Evolutionary conservation across 1,140 invertebrate genomes (phyloP), one percentile per base, ranked within the genome.

Genomic region (Rhyacophila brunnea): DNA sequence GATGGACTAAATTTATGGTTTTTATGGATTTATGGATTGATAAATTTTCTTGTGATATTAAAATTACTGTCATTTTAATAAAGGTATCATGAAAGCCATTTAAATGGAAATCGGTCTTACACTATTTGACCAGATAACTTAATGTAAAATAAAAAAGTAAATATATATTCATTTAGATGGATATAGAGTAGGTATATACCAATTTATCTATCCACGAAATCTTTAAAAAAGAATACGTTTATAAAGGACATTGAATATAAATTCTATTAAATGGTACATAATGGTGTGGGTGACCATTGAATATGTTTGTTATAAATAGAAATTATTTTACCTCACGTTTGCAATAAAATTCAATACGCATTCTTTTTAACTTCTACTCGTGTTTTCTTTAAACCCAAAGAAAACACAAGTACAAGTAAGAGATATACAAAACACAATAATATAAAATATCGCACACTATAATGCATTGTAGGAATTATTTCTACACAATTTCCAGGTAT

Each of bases 221-320:
- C 23, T 28, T n/a, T 28, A 28, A 28, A 28, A 28, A 28, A 28
- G 23, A 28, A 3, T 28, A 28, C 3, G 23, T 28, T 9, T 11
- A 17, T 45, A 45, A 15, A 45, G 14, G 17, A 45, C n/a, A 17
- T 15, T 45, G 10, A 45, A 20, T 45, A 45, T 19, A 45, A 45
- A 15, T 40, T 40, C 11, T 40, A 15, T 40, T 40, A 40, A 40
- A 11, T 35, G 9, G 23, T 28, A 9, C 23, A 28, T 9, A 28
- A 28, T 28, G 23, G 38, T 40, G 15, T 40, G 38, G 11, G 38
- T 40, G 15, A 40, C 38, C 38, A 40, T 40, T 13, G 38, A 40
- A 40, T 40, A 40, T 40, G 15, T 40, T 40, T 40, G 38, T n/a
- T 40, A 40, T 40, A 40, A 40, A 40, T 40, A 40, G 38, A 40